Base-by-base conservation (phyloP, 1,140 invertebrate genomes). In the Eriocheir sinensis region DNA sequence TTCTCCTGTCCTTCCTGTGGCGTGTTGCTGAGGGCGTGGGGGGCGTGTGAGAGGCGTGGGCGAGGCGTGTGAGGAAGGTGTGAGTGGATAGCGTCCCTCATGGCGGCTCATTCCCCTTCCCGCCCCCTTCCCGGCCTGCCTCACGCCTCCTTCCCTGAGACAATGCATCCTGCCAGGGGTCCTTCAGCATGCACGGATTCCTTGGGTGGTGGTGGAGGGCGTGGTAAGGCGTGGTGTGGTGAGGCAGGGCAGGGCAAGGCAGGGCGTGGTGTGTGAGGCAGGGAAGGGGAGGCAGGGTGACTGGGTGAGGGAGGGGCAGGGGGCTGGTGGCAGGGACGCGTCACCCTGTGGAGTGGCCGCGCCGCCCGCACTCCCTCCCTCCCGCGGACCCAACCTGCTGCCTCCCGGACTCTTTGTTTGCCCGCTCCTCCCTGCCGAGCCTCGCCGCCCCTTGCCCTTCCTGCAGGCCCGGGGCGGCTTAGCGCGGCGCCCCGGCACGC, bases 311-410 rank as follows among this genome's bases (percentile, higher is more conserved):
- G 60, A 48, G 44, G 4, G 44, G n/a, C n/a, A 15, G n/a, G 60
- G 60, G 6, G 60, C 60, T 21, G 60, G 60, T 21, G 60, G 27
- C 60, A 72, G 60, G 60, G 60, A 72, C 60, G 60, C 60, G 60
- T 72, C 60, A 72, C 60, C 60, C 60, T 72, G 60, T 72, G 60
- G 60, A 72, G 60, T 72, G 60, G 60, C 60, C 60, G 60, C 60
- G 60, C 60, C 48, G 60, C 60, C 60, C 60, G 27, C 60, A 72
- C 60, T n/a, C n/a, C n/a, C 48, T n/a, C 60, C 60, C 60, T 72
- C 60, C 60, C 60, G 60, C 60, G 60, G 60, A 72, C 60, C 60
- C 60, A 72, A 72, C 60, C 60, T 72, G 60, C 44, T 15, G 44
- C 60, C 60, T 72, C 60, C n/a, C 60, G 17, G 21, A 21, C 6